Conservation (phyloP, 2,113 vertebrate species). For the Phrynosoma platyrhinos region DNA sequence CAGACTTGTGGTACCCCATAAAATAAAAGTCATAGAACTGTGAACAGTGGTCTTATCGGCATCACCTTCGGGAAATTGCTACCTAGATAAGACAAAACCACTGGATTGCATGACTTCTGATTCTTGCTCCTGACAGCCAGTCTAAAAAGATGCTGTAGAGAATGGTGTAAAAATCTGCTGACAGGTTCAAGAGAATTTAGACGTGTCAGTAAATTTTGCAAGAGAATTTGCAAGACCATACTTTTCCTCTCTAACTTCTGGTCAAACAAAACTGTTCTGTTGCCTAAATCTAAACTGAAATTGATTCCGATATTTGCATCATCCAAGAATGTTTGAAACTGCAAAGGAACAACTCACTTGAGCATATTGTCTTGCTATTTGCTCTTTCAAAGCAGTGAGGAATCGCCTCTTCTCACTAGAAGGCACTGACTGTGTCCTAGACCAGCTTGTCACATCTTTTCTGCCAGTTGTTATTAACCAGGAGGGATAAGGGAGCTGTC, state of each 20-base stretch:
- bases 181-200: too few relatives aligned
- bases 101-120: background rate
- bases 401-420: too few relatives aligned
- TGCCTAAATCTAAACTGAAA: background rate
- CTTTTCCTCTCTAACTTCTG: background rate
- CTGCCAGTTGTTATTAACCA: background rate
- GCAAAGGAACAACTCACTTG: background rate
- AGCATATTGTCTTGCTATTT: background rate
- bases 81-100: background rate
- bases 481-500: too few relatives aligned
- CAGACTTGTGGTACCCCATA: too few relatives aligned
- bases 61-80: background rate
- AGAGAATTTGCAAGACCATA: background rate
- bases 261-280: background rate
- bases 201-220: too few relatives aligned
- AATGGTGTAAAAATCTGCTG: too few relatives aligned
- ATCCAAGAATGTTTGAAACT: background rate
- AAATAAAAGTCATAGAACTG: too few relatives aligned
- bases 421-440: background rate
- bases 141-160: background rate
- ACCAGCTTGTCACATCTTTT: background rate
- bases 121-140: background rate
- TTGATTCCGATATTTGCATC: background rate
- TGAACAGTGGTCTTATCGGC: background rate
- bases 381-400: too few relatives aligned